phyloP scores from a whole-genome alignment of 2,888 invertebrate species.

The Tenthredo notha region DNA sequence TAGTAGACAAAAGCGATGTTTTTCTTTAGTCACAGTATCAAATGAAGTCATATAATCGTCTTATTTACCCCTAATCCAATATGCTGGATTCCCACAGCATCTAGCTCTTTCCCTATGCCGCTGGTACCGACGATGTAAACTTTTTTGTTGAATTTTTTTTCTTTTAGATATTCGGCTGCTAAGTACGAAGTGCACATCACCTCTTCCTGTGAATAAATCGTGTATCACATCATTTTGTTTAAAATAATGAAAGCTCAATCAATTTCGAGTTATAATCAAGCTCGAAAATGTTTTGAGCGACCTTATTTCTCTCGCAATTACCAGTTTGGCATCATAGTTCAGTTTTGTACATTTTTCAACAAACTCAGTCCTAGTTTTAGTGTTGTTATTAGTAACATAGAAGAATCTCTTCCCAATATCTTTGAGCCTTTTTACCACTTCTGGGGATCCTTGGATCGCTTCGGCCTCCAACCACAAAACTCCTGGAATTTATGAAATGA shows the following conservation, averaged over 20 bases:
- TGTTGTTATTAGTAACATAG: constrained; percentile 86
- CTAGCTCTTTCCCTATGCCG: constrained; percentile 82
- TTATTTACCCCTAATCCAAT: constrained; percentile 80
- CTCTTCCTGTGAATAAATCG: constrained; percentile 78
- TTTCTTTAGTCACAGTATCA: not conserved
- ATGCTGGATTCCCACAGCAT: constrained; percentile 79
- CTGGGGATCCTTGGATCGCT: constrained; percentile 79
- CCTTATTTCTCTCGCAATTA: constrained; percentile 62
- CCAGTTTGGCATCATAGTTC: constrained; percentile 79
- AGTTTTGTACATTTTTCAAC: constrained; percentile 81
- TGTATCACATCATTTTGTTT: not conserved
- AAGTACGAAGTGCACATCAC: constrained; percentile 82
- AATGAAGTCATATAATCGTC: not conserved
- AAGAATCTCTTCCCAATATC: constrained; percentile 82
- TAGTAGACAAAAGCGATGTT: not conserved
- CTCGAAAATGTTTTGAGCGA: not conserved
- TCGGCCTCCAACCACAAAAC: constrained; percentile 81
- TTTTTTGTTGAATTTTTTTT: constrained; percentile 79
- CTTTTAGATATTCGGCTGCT: constrained; percentile 81
- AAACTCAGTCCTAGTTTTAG: constrained; percentile 82
- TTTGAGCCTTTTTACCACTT: constrained; percentile 79
- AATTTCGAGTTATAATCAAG: not conserved
- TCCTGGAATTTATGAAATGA: constrained; percentile 69
- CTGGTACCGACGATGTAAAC: constrained; percentile 82
- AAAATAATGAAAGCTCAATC: not conserved